Base-by-base conservation (phyloP, 2,888 invertebrate genomes). In the Oscheius sp. region DNA sequence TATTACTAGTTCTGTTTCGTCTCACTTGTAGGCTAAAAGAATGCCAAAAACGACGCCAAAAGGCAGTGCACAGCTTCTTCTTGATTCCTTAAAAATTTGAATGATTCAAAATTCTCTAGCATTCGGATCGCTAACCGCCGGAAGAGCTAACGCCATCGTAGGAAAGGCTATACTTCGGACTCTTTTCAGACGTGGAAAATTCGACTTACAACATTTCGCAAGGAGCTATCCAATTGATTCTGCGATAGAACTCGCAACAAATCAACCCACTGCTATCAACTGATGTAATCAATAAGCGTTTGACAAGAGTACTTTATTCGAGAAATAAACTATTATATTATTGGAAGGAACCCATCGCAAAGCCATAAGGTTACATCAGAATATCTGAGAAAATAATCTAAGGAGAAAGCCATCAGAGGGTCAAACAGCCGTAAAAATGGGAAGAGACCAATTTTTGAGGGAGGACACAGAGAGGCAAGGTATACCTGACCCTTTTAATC, bases 381-480 rank as follows among this genome's bases (percentile, higher is more conserved):
- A n/a, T 46, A 31, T 63, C 46, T 31, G 20, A 63, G 20, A 63
- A 46, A 65, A 65, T 20, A 65, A 50, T 23, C 37, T 50, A 65
- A 37, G 39, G 25, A n/a, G n/a, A n/a, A 52, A 65, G 65, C 65
- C 65, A 65, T 53, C 52, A 65, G 15, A 17, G 61, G 61, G 42
- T 45, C 42, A 29, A n/a, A 61, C 58, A 39, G 27, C 61, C 61
- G 61, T 45, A 10, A n/a, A n/a, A n/a, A n/a, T n/a, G 23, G 31
- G 27, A 58, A 45, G 48, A 64, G 64, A 64, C 48, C 50, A 63
- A 31, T 37, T 42, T 45, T 45, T 48, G 34, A 17, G 48, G 64
- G 48, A 48, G 64, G 64, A 50, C 64, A 64, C 64, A 64, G 64
- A 64, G 64, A 64, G 34, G 50, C 64, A 50, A 33, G 37, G 64